Percentiles rank a stretch among this genome's conserved stretches.
Conservation (phyloP, 2,888 invertebrate genomes). For the Cyrtodaria siliqua region DNA sequence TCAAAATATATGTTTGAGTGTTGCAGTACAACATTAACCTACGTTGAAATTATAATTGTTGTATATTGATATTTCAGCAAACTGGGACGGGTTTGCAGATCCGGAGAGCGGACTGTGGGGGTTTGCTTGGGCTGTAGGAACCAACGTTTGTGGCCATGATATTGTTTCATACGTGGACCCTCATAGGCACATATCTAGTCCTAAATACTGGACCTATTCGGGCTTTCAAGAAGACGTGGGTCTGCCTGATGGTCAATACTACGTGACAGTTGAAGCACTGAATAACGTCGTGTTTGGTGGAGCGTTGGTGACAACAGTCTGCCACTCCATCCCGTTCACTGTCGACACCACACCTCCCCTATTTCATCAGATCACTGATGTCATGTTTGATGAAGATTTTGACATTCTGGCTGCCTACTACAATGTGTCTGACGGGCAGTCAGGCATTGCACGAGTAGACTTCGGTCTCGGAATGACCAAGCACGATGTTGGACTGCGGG, state of each 20-base stretch:
- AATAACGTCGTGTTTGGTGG: slow-evolving; percentile 67
- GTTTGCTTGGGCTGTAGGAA: slow-evolving; percentile 72
- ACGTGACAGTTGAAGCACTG: slow-evolving; percentile 71
- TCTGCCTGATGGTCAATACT: slow-evolving; percentile 72
- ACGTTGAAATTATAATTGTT: no score
- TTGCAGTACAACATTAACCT: no score
- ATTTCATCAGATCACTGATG: slow-evolving; percentile 58
- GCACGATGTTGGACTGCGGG: slow-evolving; percentile 60
- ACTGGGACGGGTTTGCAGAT: no score
- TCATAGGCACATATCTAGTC: slow-evolving; percentile 59
- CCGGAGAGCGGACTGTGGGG: no score
- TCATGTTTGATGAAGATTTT: slow-evolving; percentile 72
- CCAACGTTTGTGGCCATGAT: slow-evolving; percentile 60
- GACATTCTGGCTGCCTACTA: slow-evolving; percentile 66
- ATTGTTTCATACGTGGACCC: slow-evolving; percentile 64
- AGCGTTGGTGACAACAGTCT: slow-evolving; percentile 71
- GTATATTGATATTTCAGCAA: no score
- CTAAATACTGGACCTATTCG: slow-evolving; percentile 70
- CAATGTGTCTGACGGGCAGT: slow-evolving; percentile 53
- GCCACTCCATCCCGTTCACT: slow-evolving; percentile 65
- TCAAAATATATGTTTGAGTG: no score
- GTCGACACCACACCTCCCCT: slow-evolving; percentile 70
- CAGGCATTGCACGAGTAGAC: slow-evolving; percentile 60
- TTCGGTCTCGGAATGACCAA: slow-evolving; percentile 72
- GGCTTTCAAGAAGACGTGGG: slow-evolving; percentile 62